These are phyloP conservation scores for Coenonympha glycerion DNA, from an alignment of 2,888 invertebrate species.

Conservation along the genomic window DNA sequence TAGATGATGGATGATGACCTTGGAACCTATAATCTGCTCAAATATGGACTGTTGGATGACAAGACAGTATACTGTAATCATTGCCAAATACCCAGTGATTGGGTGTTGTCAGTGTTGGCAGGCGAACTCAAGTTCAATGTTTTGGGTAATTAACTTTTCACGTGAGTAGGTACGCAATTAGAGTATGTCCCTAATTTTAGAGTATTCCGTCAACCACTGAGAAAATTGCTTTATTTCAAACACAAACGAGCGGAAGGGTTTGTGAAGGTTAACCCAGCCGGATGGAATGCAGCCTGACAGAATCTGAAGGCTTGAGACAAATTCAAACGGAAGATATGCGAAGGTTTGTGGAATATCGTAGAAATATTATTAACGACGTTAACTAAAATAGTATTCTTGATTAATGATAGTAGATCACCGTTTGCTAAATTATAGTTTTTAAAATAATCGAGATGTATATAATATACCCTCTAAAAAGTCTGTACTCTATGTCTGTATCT, in stretches of 20 bases:
- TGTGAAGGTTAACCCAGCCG: background rate
- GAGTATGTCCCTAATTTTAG: constrained; percentile 32
- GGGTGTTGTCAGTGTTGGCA: constrained; percentile 24
- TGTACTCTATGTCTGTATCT: too few relatives aligned
- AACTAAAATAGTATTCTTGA: background rate
- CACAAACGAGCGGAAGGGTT: background rate
- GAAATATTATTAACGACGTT: background rate
- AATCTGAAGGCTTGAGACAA: background rate
- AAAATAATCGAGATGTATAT: too few relatives aligned
- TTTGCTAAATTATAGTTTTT: too few relatives aligned
- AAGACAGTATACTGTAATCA: constrained; percentile 58
- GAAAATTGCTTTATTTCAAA: background rate
- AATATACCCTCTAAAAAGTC: too few relatives aligned
- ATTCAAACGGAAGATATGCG: background rate
- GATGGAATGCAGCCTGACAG: background rate
- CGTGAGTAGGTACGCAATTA: constrained; percentile 40
- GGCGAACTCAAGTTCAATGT: constrained; percentile 58
- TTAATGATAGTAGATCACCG: too few relatives aligned
- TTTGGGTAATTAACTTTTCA: constrained; percentile 48
- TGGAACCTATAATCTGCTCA: too few relatives aligned
- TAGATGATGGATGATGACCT: too few relatives aligned
- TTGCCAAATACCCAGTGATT: constrained; percentile 19
- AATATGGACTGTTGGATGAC: too few relatives aligned
- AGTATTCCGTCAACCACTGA: background rate
- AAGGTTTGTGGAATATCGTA: background rate